Percentiles rank a stretch among this genome's conserved stretches.
These are phyloP conservation scores for Crioceris asparagi DNA, from an alignment of 2,888 invertebrate species.

Conservation along the genomic window DNA sequence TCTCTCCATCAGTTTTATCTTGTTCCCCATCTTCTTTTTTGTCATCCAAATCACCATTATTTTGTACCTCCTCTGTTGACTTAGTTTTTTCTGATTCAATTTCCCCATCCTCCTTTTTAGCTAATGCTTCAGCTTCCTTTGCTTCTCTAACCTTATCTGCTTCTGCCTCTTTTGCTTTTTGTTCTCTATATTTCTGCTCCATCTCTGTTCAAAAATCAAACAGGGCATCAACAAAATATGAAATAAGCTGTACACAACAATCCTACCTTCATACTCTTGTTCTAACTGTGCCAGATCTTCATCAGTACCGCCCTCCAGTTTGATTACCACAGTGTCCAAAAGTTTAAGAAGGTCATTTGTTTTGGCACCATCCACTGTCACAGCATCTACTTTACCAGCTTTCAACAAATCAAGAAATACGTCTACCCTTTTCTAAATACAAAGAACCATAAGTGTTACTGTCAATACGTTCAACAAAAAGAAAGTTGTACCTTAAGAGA, in stretches of 20 bases:
- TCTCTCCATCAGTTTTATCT: constrained; percentile 27
- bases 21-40: too few species aligned
- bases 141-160: constrained; percentile 22
- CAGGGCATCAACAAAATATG: not conserved
- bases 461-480: not conserved
- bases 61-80: constrained; percentile 29
- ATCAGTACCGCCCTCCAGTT: constrained; percentile 86
- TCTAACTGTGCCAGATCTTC: constrained; percentile 83
- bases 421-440: constrained; percentile 66
- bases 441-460: constrained; percentile 5
- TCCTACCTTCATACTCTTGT: constrained; percentile 43
- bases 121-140: constrained; percentile 28
- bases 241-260: not conserved
- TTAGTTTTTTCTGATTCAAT: constrained; percentile 24
- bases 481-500: constrained; percentile 57
- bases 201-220: constrained; percentile 21
- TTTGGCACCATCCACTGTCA: constrained; percentile 78
- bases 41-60: constrained; percentile 25
- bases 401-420: constrained; percentile 81
- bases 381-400: constrained; percentile 59
- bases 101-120: constrained; percentile 30
- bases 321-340: constrained; percentile 92
- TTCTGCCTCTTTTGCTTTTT: constrained; percentile 25
- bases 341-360: constrained; percentile 72
- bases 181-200: constrained; percentile 29